Evolutionary conservation across 2,888 invertebrate species (phyloP).

Genomic region (Cecidostiba fungosa): DNA sequence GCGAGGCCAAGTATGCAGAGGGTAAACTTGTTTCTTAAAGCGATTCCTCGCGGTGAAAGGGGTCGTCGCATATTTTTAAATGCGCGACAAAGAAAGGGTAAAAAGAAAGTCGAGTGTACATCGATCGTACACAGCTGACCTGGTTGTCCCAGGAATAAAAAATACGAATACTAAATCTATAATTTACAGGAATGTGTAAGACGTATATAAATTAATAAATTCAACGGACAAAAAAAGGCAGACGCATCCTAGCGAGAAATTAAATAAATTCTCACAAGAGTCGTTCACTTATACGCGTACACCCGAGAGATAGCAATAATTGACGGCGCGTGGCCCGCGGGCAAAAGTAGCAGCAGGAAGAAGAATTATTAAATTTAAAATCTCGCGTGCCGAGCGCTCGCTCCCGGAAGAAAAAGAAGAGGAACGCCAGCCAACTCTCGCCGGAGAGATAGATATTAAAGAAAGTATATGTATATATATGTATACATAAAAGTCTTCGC

Average conservation of each 20-base stretch:
- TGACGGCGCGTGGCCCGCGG: constrained; percentile 61
- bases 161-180: constrained; percentile 13
- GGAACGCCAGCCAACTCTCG: not conserved
- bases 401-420: constrained; percentile 63
- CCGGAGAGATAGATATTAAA: constrained; percentile 47
- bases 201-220: not conserved
- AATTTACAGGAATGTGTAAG: not conserved
- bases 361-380: constrained; percentile 73
- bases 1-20: not conserved
- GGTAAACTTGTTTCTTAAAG: constrained; percentile 4
- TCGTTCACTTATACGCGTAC: not conserved
- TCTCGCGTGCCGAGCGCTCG: constrained; percentile 66
- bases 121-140: constrained; percentile 35
- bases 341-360: constrained; percentile 37
- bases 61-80: constrained; percentile 35
- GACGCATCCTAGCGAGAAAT: constrained; percentile 60
- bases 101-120: not conserved
- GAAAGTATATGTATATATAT: not conserved
- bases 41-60: constrained; percentile 34
- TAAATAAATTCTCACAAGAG: constrained; percentile 65
- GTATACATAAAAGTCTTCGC: not conserved
- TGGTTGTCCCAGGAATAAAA: constrained; percentile 5
- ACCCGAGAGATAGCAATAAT: constrained; percentile 64
- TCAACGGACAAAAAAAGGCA: not conserved
- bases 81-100: constrained; percentile 18